A percentile compares a stretch with the other conserved stretches of the same genome.
Conservation (phyloP, 2,888 invertebrate species). For the Synanthedon myopaeformis region DNA sequence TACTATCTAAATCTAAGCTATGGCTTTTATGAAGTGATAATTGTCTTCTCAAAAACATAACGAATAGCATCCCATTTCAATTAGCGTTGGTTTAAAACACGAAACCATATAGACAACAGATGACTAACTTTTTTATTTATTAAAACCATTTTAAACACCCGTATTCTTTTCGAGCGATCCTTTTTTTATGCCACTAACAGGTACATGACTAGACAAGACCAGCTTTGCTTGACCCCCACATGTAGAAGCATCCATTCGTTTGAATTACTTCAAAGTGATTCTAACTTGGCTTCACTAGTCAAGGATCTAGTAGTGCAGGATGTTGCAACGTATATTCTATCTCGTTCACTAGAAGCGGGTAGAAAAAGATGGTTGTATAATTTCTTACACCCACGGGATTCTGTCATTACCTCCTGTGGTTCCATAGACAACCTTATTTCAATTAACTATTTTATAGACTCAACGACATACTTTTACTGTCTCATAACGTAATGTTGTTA, state of each 20-base stretch:
- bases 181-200: conserved; percentile 35
- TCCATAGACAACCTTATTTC: conserved; percentile 44
- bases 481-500: conserved; percentile 2
- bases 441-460: conserved; percentile 38
- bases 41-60: conserved; percentile 17
- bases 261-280: not conserved
- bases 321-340: not conserved
- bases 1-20: too few species aligned
- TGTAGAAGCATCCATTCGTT: not conserved
- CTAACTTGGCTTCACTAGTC: not conserved
- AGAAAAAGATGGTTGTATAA: conserved; percentile 16
- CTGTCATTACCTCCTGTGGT: conserved; percentile 28
- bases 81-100: conserved; percentile 33
- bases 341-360: not conserved
- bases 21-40: conserved; percentile 18
- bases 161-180: conserved; percentile 9
- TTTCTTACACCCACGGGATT: conserved; percentile 39
- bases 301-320: not conserved
- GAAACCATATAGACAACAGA: conserved; percentile 13
- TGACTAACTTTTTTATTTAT: not conserved
- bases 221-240: not conserved
- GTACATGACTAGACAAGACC: conserved; percentile 14
- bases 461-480: conserved; percentile 3
- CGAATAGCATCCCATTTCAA: conserved; percentile 28
- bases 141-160: not conserved